Percentiles rank a stretch among this genome's conserved stretches.
Conservation (phyloP, 2,888 invertebrate species). For the Scaptodrosophila latifasciaeformis region DNA sequence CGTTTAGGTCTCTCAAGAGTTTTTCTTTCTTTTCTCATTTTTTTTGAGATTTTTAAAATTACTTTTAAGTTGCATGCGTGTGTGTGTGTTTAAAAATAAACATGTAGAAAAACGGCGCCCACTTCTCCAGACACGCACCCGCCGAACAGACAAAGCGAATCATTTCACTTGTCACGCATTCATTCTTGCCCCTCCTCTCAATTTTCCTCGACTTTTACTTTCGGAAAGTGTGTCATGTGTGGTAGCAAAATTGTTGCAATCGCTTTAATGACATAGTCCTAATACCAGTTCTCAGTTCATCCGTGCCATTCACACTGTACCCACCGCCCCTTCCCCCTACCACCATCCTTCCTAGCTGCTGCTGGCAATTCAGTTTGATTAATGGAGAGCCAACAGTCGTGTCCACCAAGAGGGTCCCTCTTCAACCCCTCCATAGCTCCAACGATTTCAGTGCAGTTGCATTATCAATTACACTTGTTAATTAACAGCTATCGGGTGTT, state of each 20-base stretch:
- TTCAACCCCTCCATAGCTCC: slow-evolving; percentile 15
- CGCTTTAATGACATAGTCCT: slow-evolving; percentile 56
- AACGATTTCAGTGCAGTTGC: slow-evolving; percentile 11
- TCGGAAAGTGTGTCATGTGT: slow-evolving; percentile 48
- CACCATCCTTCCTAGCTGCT: background rate
- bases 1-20: slow-evolving; percentile 26
- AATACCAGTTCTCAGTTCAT: too few relatives aligned
- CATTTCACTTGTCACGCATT: slow-evolving; percentile 56
- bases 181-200: slow-evolving; percentile 16
- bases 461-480: slow-evolving; percentile 66
- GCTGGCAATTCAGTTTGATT: slow-evolving; percentile 43
- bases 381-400: slow-evolving; percentile 31
- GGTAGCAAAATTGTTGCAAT: slow-evolving; percentile 17
- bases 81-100: slow-evolving; percentile 33
- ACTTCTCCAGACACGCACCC: slow-evolving; percentile 19
- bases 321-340: background rate
- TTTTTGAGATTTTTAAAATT: too few relatives aligned
- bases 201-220: slow-evolving; percentile 17
- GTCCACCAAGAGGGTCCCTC: slow-evolving; percentile 11
- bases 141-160: background rate
- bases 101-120: slow-evolving; percentile 8
- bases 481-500: slow-evolving; percentile 41
- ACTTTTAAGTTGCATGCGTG: too few relatives aligned
- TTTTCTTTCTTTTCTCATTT: slow-evolving; percentile 1
- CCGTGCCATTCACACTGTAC: slow-evolving; percentile 9